phyloP scores from a whole-genome alignment of 1,140 invertebrate genomes.

The Archivesica marissinica region DNA sequence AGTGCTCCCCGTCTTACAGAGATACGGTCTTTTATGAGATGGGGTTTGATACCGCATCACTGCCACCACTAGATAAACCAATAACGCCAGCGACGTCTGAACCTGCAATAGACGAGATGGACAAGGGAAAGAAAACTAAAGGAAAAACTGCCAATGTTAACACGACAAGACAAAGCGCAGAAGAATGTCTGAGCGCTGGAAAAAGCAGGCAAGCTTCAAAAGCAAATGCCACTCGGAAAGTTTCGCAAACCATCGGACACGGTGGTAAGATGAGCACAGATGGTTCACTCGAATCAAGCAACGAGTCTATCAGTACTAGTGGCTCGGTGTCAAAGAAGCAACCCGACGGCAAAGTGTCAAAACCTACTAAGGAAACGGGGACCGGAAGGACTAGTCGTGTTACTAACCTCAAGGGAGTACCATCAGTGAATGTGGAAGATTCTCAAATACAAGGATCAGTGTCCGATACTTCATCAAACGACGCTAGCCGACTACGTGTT shows the following conservation, averaged over 20 bases:
- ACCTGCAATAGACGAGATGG: slow-evolving; percentile 33
- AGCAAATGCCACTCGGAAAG: slow-evolving; percentile 20
- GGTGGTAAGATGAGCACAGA: slow-evolving; percentile 47
- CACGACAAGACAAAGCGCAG: slow-evolving; percentile 20
- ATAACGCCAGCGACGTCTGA: slow-evolving; percentile 53
- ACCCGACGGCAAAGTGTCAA: slow-evolving; percentile 52
- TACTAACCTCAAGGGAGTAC: slow-evolving; percentile 25
- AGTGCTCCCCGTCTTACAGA: slow-evolving; percentile 48
- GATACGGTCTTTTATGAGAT: neutral
- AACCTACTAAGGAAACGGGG: slow-evolving; percentile 3
- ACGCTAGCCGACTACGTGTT: too few relatives aligned
- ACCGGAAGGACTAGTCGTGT: slow-evolving; percentile 33
- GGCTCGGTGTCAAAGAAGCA: slow-evolving; percentile 41
- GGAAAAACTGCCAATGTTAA: slow-evolving; percentile 35
- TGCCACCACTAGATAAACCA: slow-evolving; percentile 47
- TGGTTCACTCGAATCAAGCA: slow-evolving; percentile 47
- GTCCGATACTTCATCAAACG: too few relatives aligned
- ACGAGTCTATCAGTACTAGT: slow-evolving; percentile 58
- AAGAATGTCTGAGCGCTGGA: slow-evolving; percentile 34
- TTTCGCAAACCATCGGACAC: slow-evolving; percentile 54
- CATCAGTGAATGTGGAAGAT: slow-evolving; percentile 49
- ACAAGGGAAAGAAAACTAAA: slow-evolving; percentile 8
- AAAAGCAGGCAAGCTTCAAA: slow-evolving; percentile 18
- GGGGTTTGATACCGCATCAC: slow-evolving; percentile 22
- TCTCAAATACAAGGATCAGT: neutral